These are phyloP conservation scores for Hyperoodon ampullatus DNA, from an alignment of 2,113 vertebrate genomes.

Conservation along the genomic window DNA sequence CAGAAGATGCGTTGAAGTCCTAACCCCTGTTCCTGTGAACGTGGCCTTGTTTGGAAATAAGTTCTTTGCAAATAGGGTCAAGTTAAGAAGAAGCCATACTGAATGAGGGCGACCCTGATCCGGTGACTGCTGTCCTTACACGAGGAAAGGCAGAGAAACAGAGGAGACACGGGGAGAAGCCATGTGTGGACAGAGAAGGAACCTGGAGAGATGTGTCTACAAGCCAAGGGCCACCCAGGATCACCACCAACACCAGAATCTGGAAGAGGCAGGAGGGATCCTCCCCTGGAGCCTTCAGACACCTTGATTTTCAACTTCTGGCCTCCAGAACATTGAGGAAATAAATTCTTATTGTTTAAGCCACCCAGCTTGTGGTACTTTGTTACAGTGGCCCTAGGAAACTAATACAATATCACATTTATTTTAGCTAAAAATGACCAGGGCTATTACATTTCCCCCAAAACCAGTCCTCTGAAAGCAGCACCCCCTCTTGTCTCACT, in stretches of 20 bases:
- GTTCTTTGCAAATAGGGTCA: fast-evolving
- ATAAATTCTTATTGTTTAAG: too few species aligned
- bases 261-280: too few species aligned
- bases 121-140: fast-evolving
- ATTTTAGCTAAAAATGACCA: background rate
- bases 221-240: background rate
- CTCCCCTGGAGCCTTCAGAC: fast-evolving
- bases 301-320: background rate
- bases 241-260: background rate
- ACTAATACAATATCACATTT: background rate
- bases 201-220: fast-evolving
- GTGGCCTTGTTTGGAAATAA: background rate
- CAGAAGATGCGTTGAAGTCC: background rate
- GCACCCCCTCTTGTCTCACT: background rate
- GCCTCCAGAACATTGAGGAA: background rate
- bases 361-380: too few species aligned
- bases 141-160: background rate
- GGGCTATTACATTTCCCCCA: background rate
- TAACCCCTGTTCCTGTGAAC: background rate
- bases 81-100: fast-evolving
- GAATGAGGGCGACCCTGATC: fast-evolving
- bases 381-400: background rate
- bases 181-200: fast-evolving
- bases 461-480: background rate
- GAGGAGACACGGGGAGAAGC: fast-evolving